Evolutionary conservation across 2,113 vertebrate species (phyloP).

Genomic region (Hemiscyllium ocellatum): DNA sequence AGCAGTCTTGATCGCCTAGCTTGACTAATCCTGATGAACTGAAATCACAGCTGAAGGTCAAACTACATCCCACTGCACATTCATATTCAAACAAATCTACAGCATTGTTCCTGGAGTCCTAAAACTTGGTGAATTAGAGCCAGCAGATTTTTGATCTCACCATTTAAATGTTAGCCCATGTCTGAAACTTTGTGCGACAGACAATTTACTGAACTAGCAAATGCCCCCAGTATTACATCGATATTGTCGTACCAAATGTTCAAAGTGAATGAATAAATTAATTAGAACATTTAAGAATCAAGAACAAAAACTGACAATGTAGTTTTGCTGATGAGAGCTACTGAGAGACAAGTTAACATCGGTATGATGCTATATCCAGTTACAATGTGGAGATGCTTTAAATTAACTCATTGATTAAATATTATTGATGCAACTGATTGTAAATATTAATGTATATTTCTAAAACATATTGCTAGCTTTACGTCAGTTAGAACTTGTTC

Average conservation of each 20-base stretch:
- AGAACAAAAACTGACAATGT: not conserved
- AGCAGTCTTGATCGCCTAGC: constrained; percentile 99
- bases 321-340: not conserved
- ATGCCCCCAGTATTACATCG: not conserved
- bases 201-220: not conserved
- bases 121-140: constrained; percentile 68
- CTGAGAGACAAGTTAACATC: not conserved
- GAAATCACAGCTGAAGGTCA: constrained; percentile 99
- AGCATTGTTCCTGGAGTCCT: constrained; percentile 75
- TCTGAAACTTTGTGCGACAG: not conserved
- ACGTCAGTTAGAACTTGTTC: not conserved
- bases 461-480: not conserved
- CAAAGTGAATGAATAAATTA: constrained; percentile 18
- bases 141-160: constrained; percentile 46
- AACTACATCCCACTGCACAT: constrained; percentile 96
- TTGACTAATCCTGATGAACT: constrained; percentile 99
- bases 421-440: constrained; percentile 6
- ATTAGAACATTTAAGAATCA: constrained; percentile 10
- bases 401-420: constrained; percentile 14
- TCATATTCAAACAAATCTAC: constrained; percentile 99
- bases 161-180: not conserved
- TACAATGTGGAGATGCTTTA: not conserved
- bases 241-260: not conserved
- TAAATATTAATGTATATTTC: not conserved
- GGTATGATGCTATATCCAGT: not conserved